Percentiles rank a stretch among this genome's conserved stretches.
Evolutionary conservation across 2,888 invertebrate species (phyloP).

Genomic region (Subacronicta megacephala): DNA sequence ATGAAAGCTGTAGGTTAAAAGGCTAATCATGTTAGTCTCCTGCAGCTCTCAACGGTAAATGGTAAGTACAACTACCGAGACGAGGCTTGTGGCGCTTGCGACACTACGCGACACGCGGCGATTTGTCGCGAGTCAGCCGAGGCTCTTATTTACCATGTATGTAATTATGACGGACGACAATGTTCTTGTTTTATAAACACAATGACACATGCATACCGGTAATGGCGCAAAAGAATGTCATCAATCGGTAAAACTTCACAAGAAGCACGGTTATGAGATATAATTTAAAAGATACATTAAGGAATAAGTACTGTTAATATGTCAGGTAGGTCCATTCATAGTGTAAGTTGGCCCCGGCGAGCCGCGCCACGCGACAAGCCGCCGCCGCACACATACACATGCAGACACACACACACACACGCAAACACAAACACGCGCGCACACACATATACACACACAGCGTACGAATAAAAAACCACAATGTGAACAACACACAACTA

Average conservation of each 20-base stretch:
- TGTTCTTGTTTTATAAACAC: slow-evolving; percentile 1
- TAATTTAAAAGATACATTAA: not conserved
- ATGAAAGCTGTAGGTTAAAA: not conserved
- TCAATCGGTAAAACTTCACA: too few relatives aligned
- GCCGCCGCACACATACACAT: too few relatives aligned
- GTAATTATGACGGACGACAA: not conserved
- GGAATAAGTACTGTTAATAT: not conserved
- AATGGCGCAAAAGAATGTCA: too few relatives aligned
- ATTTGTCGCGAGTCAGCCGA: slow-evolving; percentile 9
- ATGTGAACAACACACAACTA: slow-evolving; percentile 67
- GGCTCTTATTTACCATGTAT: slow-evolving; percentile 4
- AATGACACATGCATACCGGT: not conserved
- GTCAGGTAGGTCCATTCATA: too few relatives aligned
- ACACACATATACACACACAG: slow-evolving; percentile 43
- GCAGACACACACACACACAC: slow-evolving; percentile 10
- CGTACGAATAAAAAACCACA: slow-evolving; percentile 60
- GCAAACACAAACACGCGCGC: slow-evolving; percentile 16
- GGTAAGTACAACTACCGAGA: slow-evolving; percentile 49
- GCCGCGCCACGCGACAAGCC: too few relatives aligned
- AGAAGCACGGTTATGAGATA: too few relatives aligned
- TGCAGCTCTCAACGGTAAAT: slow-evolving; percentile 11
- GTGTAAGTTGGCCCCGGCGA: too few relatives aligned
- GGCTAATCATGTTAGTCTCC: slow-evolving; percentile 5
- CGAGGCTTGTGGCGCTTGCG: slow-evolving; percentile 45
- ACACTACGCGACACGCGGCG: slow-evolving; percentile 22